Percentiles rank a stretch among this genome's conserved stretches.
Evolutionary conservation across 2,888 invertebrate species (phyloP).

Genomic region (Drosophila dives): DNA sequence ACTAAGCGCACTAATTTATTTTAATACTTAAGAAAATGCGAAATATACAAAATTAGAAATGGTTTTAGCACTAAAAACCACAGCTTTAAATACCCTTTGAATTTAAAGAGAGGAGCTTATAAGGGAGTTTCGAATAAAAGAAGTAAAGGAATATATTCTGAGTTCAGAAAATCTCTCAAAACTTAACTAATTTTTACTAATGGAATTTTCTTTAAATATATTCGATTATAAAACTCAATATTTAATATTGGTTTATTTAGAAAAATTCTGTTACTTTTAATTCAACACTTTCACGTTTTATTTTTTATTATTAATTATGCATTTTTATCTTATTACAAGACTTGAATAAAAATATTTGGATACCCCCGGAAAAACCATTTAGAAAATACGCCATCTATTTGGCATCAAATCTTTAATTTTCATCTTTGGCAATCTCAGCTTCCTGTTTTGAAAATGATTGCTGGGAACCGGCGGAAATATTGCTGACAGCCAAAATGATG

Average conservation of each 20-base stretch:
- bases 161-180: background rate
- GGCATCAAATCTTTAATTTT: conserved; percentile 70
- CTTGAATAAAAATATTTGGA: background rate
- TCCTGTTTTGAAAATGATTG: conserved; percentile 41
- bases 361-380: conserved; percentile 2
- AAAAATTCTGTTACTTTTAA: background rate
- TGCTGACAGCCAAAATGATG: conserved; percentile 55
- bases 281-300: background rate
- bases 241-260: background rate
- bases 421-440: conserved; percentile 73
- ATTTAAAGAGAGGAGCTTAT: too few relatives aligned
- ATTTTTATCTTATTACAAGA: background rate
- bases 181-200: too few relatives aligned
- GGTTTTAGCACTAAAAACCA: conserved; percentile 2
- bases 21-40: conserved; percentile 42
- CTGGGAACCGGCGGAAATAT: conserved; percentile 30
- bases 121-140: background rate
- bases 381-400: conserved; percentile 22
- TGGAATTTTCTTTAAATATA: background rate
- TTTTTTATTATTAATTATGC: background rate
- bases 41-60: conserved; percentile 31
- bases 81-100: conserved; percentile 18
- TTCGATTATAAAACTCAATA: background rate
- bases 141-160: too few relatives aligned
- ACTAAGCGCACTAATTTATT: conserved; percentile 69